A percentile compares a stretch with the other conserved stretches of the same genome.
phyloP scores from a whole-genome alignment of 2,797 vertebrate species.

The Rhynchonycteris naso region DNA sequence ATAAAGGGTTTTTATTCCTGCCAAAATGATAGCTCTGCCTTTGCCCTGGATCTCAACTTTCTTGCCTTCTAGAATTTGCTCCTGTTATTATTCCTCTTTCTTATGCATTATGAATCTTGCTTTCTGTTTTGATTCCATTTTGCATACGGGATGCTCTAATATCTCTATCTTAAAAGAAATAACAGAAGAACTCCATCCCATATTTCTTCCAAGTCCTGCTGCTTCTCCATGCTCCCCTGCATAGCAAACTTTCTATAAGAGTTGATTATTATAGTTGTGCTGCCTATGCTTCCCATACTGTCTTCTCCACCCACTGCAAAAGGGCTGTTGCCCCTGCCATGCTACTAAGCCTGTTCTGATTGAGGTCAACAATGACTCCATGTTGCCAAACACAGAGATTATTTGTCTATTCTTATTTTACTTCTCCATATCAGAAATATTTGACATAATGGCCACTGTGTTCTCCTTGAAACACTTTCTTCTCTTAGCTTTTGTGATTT shows the following conservation, averaged over 20 bases:
- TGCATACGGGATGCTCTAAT: neutral
- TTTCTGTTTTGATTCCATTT: neutral
- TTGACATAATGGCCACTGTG: neutral
- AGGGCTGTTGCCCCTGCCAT: neutral
- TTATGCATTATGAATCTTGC: neutral
- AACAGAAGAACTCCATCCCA: neutral
- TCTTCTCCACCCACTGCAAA: fast-evolving
- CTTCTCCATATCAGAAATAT: neutral
- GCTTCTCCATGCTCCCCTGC: neutral
- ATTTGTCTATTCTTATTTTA: neutral
- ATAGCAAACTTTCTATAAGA: neutral
- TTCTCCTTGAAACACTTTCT: neutral
- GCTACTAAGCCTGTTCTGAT: neutral
- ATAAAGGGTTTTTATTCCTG: neutral
- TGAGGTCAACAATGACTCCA: neutral
- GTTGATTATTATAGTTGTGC: neutral
- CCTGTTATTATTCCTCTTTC: neutral
- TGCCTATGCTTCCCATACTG: neutral
- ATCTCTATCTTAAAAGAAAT: neutral
- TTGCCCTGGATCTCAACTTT: neutral
- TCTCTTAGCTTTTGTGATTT: neutral
- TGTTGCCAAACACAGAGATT: neutral
- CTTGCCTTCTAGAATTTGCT: neutral
- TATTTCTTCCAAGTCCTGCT: neutral
- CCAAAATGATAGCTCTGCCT: neutral